phyloP scores from a whole-genome alignment of 1,140 invertebrate species.

The Lucilia sericata region DNA sequence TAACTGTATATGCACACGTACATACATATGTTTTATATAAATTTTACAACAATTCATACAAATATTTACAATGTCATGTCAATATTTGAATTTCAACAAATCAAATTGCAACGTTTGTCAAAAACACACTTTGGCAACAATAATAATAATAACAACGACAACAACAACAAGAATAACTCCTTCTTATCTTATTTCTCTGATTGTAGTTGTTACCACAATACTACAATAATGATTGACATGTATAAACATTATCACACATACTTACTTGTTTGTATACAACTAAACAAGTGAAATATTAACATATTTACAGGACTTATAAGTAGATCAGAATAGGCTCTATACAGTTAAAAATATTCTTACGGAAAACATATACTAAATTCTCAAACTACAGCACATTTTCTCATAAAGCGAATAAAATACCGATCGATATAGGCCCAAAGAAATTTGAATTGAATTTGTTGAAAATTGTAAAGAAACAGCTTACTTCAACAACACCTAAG shows the following conservation, averaged over 20 bases:
- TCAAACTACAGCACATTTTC: too few species aligned
- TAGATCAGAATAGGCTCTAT: too few species aligned
- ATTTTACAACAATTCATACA: background rate
- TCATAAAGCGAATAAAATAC: too few species aligned
- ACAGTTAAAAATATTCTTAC: too few species aligned
- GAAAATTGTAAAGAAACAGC: too few species aligned
- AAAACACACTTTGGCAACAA: slow-evolving; percentile 27
- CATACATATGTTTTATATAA: background rate
- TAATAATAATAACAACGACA: background rate
- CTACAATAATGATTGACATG: slow-evolving; percentile 36
- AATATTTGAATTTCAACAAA: slow-evolving; percentile 41
- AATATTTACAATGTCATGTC: slow-evolving; percentile 37
- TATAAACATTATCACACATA: background rate
- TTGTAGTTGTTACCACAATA: slow-evolving; percentile 2
- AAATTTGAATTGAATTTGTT: too few species aligned
- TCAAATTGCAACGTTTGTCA: slow-evolving; percentile 37
- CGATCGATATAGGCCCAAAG: too few species aligned
- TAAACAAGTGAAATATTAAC: too few species aligned
- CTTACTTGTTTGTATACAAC: background rate
- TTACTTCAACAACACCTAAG: too few species aligned
- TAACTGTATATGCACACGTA: background rate
- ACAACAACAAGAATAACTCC: background rate
- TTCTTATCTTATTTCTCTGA: background rate
- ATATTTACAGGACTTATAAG: too few species aligned
- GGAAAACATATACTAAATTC: too few species aligned